These are phyloP conservation scores for Palloptera scutellata DNA, from an alignment of 2,888 invertebrate genomes.

Conservation along the genomic window DNA sequence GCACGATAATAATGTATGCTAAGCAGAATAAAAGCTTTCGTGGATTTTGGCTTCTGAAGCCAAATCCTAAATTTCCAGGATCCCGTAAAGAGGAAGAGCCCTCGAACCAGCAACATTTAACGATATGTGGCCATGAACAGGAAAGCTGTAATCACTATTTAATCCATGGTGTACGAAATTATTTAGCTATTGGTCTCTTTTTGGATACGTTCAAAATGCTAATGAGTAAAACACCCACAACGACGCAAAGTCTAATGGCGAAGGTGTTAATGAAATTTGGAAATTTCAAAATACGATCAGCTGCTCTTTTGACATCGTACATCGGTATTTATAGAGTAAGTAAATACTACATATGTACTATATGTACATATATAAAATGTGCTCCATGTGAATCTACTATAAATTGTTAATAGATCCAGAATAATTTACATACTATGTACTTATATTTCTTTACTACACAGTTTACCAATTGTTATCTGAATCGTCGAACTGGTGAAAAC, in stretches of 20 bases:
- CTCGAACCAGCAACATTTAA: conserved; percentile 18
- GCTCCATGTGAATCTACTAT: too few species aligned
- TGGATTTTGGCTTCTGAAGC: conserved; percentile 52
- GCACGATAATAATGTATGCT: conserved; percentile 48
- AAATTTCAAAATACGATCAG: conserved; percentile 42
- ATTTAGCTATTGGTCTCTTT: conserved; percentile 47
- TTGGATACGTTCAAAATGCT: conserved; percentile 49
- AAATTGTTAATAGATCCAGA: too few species aligned
- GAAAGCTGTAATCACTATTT: conserved; percentile 36
- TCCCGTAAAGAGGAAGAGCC: background rate
- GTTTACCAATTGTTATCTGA: conserved; percentile 47
- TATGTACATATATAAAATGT: background rate
- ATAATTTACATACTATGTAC: too few species aligned
- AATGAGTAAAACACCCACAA: conserved; percentile 29
- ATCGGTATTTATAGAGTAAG: conserved; percentile 55
- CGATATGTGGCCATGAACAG: conserved; percentile 36
- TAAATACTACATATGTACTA: too few species aligned
- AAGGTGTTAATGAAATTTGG: conserved; percentile 34
- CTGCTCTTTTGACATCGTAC: conserved; percentile 48
- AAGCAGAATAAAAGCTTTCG: conserved; percentile 37
- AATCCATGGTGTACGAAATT: conserved; percentile 46
- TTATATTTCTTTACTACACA: conserved; percentile 29
- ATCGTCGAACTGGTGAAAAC: conserved; percentile 25
- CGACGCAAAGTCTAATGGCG: conserved; percentile 13
- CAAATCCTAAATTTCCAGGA: conserved; percentile 32